Conservation (phyloP, 2,797 vertebrate species). For the Cichlasoma orientale region DNA sequence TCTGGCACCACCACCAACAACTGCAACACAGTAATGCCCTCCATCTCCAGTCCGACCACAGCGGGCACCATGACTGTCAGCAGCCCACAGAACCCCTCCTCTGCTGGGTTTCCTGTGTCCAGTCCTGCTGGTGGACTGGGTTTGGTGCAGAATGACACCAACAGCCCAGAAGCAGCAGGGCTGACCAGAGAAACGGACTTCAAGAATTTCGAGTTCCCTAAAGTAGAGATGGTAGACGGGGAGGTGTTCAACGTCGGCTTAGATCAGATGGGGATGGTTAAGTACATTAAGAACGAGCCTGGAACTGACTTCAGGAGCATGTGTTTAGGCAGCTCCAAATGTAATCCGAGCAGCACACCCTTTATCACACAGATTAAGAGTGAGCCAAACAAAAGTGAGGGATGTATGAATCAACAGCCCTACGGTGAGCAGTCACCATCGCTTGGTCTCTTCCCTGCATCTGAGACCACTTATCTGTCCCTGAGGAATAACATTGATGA, state of each 20-base stretch:
- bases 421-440: slow-evolving; percentile 85
- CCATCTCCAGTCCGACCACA: slow-evolving; percentile 90
- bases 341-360: slow-evolving; percentile 79
- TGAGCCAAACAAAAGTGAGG: slow-evolving; percentile 90
- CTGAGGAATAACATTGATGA: slow-evolving; percentile 99
- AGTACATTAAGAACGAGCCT: slow-evolving; percentile 97
- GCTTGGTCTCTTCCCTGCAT: slow-evolving; percentile 89
- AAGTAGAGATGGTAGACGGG: slow-evolving; percentile 90
- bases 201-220: slow-evolving; percentile 90
- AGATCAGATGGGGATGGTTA: slow-evolving; percentile 90
- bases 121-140: slow-evolving; percentile 84
- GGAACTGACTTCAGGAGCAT: slow-evolving; percentile 91
- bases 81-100: slow-evolving; percentile 88
- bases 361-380: slow-evolving; percentile 94
- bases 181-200: slow-evolving; percentile 85
- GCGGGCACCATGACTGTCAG: slow-evolving; percentile 86
- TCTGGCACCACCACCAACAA: slow-evolving; percentile 80
- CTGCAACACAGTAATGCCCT: slow-evolving; percentile 85
- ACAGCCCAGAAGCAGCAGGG: slow-evolving; percentile 84
- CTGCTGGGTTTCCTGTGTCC: slow-evolving; percentile 82
- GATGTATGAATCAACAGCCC: slow-evolving; percentile 89
- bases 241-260: slow-evolving; percentile 87
- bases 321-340: slow-evolving; percentile 89
- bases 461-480: slow-evolving; percentile 96
- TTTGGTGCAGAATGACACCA: slow-evolving; percentile 85